These are phyloP conservation scores for Lichenostomus cassidix DNA, from an alignment of 2,113 vertebrate genomes.

Conservation along the genomic window DNA sequence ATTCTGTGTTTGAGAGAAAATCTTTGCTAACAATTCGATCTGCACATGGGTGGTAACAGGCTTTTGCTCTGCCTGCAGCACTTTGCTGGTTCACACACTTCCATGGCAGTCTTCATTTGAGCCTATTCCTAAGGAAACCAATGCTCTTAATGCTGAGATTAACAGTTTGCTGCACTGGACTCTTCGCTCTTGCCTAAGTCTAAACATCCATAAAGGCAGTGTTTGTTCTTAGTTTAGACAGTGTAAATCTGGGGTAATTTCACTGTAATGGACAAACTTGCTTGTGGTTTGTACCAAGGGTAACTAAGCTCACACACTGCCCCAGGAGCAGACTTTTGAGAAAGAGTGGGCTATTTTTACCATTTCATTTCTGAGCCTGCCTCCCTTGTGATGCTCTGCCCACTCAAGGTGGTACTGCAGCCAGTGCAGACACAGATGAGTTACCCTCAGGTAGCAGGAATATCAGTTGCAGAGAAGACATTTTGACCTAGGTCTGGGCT, in stretches of 20 bases:
- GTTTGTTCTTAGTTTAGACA: not conserved
- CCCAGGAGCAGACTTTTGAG: not conserved
- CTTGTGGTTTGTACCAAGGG: not conserved
- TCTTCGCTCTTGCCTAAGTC: not conserved
- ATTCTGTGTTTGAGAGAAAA: not conserved
- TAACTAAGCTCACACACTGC: not conserved
- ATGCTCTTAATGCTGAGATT: not conserved
- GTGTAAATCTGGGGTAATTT: not conserved
- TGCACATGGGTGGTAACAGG: too few relatives aligned
- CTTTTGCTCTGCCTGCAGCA: not conserved
- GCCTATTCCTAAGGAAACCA: not conserved
- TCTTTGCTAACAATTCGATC: not conserved
- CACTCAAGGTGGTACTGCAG: not conserved
- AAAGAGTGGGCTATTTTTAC: not conserved
- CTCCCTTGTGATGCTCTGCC: not conserved
- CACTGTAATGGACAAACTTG: not conserved
- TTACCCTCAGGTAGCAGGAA: not conserved
- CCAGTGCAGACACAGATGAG: not conserved
- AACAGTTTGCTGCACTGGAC: not conserved
- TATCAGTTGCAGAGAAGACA: not conserved
- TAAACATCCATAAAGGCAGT: not conserved
- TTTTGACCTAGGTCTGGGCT: not conserved
- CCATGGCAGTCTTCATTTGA: not conserved
- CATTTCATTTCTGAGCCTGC: not conserved
- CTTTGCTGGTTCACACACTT: not conserved